Evolutionary conservation across 1,140 invertebrate species (phyloP), one percentile per base, ranked within the genome.

Genomic region (Euborellia annulipes): DNA sequence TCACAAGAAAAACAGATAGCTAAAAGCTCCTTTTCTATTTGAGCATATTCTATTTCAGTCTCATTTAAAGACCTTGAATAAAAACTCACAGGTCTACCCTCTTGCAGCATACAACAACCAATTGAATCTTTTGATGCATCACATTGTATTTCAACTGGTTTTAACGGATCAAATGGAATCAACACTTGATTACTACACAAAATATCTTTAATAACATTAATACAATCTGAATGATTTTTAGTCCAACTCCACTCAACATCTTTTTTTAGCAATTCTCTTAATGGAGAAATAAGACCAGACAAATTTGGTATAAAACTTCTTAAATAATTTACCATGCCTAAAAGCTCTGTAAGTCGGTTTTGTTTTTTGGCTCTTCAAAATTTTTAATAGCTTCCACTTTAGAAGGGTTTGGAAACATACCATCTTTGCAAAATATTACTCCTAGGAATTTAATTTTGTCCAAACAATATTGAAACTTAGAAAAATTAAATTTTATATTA

Each of bases 371-470:
- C 18, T 19, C 21, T 18, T 38, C 47, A 18, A 58, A 51, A 21
- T 60, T 42, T 23, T 37, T 34, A 17, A 70, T 63, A 11, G 61
- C 55, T 44, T 52, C 30, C 9, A 67, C 46, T 48, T 61, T 61
- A 6, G 52, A 53, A 30, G 40, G 41, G 48, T 61, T 53, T 11
- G 59, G 56, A 45, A 46, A 49, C 2, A 66, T 40, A 20, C 61
- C 63, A 14, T 59, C 30, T 46, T 54, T 39, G 27, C 56, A 51
- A 19, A 66, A 51, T 3, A 57, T 48, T 46, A 62, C 55, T 14
- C 62, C 65, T n/a, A 65, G 21, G 52, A 59, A 64, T 49, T 60
- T 60, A 13, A 67, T 51, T 49, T 58, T 43, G 36, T 36, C 42
- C 21, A 51, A 44, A 38, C 54, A 52, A 54, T 57, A 62, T 41